Conservation (phyloP, 2,888 invertebrate genomes). For the Aleiodes leptofemur region DNA sequence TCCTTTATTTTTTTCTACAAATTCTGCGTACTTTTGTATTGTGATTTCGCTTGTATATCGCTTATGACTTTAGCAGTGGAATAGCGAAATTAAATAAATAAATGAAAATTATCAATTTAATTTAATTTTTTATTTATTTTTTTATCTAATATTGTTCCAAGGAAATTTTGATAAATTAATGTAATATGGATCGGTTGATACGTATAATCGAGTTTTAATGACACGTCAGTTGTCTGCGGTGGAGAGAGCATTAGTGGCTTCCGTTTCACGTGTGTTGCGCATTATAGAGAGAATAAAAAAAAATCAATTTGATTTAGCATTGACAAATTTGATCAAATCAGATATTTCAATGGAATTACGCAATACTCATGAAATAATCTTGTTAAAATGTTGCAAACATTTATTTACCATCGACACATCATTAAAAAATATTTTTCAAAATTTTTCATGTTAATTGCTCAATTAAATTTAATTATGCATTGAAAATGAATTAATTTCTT, state of each 20-base stretch:
- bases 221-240: slow-evolving; percentile 2
- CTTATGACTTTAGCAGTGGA: no score
- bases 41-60: no score
- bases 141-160: background rate
- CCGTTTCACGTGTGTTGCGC: slow-evolving; percentile 12
- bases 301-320: slow-evolving; percentile 6
- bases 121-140: no score
- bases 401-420: background rate
- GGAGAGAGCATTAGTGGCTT: slow-evolving; percentile 30
- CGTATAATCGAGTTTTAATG: slow-evolving; percentile 32
- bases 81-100: no score
- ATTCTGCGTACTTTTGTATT: no score
- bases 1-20: no score
- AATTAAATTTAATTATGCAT: no score
- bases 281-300: slow-evolving; percentile 3
- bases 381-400: no score
- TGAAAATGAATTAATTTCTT: no score
- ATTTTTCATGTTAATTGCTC: no score
- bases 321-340: slow-evolving; percentile 15
- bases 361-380: background rate
- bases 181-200: slow-evolving; percentile 6
- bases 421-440: no score
- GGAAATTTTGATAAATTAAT: background rate
- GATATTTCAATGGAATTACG: background rate
- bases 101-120: no score